Conservation (phyloP, 2,888 invertebrate genomes). For the Pyrochroa serraticornis region DNA sequence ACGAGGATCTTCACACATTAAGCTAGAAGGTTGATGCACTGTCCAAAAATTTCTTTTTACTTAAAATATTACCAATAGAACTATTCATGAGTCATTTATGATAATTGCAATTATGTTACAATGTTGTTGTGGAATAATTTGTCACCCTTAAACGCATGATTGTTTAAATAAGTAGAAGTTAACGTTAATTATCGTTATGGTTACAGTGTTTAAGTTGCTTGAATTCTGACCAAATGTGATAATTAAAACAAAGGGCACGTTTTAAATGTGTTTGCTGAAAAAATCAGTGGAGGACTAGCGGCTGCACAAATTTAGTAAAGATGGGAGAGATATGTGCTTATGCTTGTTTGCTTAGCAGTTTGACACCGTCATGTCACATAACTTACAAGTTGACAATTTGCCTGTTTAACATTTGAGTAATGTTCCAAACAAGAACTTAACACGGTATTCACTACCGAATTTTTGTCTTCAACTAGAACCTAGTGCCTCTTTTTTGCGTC, state of each 20-base stretch:
- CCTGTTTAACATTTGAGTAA: conserved; percentile 24
- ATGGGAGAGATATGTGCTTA: conserved; percentile 30
- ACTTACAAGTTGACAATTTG: conserved; percentile 29
- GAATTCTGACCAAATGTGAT: conserved; percentile 36
- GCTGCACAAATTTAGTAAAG: conserved; percentile 29
- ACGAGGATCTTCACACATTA: too few species aligned
- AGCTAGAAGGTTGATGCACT: too few species aligned
- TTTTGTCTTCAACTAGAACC: conserved; percentile 12
- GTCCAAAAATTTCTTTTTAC: too few species aligned
- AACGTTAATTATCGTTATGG: conserved; percentile 34
- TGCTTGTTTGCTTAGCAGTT: conserved; percentile 39
- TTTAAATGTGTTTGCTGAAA: conserved; percentile 39
- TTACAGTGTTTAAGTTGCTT: conserved; percentile 33
- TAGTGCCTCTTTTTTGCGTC: not conserved
- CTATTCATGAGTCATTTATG: not conserved
- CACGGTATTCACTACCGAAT: conserved; percentile 1
- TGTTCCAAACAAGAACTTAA: conserved; percentile 22
- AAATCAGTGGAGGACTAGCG: conserved; percentile 31
- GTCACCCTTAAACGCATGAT: conserved; percentile 26
- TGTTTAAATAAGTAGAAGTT: conserved; percentile 28
- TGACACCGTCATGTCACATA: conserved; percentile 42
- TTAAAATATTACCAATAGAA: too few species aligned
- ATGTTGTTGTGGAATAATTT: conserved; percentile 22
- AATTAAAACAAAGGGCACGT: conserved; percentile 44
- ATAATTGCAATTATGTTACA: not conserved